phyloP scores from a whole-genome alignment of 2,888 invertebrate genomes.

The Sabellastarte sp. region DNA sequence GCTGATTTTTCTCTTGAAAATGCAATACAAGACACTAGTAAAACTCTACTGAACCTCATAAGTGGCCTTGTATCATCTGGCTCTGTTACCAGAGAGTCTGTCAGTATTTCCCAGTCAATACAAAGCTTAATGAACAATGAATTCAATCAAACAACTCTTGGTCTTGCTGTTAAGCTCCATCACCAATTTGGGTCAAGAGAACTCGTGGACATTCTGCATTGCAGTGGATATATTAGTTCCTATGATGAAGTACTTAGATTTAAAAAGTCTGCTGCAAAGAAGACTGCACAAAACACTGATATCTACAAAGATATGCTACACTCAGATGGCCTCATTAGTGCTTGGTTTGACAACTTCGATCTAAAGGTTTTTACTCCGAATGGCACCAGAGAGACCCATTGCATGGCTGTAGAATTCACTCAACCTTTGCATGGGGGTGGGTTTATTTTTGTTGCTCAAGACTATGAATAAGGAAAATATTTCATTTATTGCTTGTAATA shows the following conservation, averaged over 20 bases:
- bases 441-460: not conserved
- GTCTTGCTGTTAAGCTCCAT: conserved; percentile 11
- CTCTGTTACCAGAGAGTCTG: not conserved
- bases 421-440: not conserved
- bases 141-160: conserved; percentile 9
- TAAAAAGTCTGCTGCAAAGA: conserved; percentile 8
- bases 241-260: conserved; percentile 13
- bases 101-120: conserved; percentile 7
- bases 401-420: conserved; percentile 7
- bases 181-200: conserved; percentile 6
- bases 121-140: conserved; percentile 5
- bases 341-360: conserved; percentile 11
- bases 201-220: conserved; percentile 4
- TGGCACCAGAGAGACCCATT: conserved; percentile 9
- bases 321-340: not conserved
- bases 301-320: conserved; percentile 4
- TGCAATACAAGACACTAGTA: conserved; percentile 1
- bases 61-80: conserved; percentile 4
- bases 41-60: conserved; percentile 2
- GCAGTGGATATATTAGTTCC: conserved; percentile 1
- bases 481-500: too few relatives aligned
- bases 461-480: not conserved
- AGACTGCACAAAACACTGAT: too few relatives aligned
- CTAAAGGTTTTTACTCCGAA: conserved; percentile 6
- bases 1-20: conserved; percentile 1